Conservation (phyloP, 2,797 vertebrate genomes). For the Neoniphon sammara region DNA sequence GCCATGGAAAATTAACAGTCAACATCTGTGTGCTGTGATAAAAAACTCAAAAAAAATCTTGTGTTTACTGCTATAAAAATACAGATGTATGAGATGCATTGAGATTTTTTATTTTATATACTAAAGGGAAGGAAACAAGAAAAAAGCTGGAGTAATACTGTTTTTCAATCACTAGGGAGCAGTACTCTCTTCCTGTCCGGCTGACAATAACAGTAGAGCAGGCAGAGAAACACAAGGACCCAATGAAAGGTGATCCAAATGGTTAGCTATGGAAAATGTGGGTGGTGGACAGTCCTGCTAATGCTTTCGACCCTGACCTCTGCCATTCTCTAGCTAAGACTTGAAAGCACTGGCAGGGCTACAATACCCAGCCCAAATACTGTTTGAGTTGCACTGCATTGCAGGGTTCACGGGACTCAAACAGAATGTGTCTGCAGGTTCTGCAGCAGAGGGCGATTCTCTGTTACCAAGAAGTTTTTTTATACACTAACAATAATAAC, state of each 20-base stretch:
- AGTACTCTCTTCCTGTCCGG: conserved; percentile 26
- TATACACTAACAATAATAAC: background rate
- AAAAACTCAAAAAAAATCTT: background rate
- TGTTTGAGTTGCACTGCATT: conserved; percentile 39
- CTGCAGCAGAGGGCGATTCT: conserved; percentile 10
- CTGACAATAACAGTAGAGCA: conserved; percentile 39
- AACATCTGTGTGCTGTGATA: background rate
- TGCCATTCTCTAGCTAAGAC: conserved; percentile 62
- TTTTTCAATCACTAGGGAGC: conserved; percentile 53
- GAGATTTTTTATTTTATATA: background rate
- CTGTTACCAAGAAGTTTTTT: background rate
- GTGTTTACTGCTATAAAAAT: background rate
- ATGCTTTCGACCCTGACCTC: conserved; percentile 77
- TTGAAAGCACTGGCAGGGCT: conserved; percentile 45
- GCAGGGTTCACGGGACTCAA: conserved; percentile 24
- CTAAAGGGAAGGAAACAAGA: background rate
- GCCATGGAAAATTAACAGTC: background rate
- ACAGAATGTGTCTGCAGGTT: conserved; percentile 24
- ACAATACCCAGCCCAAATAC: conserved; percentile 27
- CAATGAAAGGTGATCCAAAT: conserved; percentile 76
- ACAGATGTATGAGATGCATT: too few species aligned
- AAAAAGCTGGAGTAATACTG: conserved; percentile 20
- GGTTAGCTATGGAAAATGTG: conserved; percentile 71
- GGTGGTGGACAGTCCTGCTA: conserved; percentile 62
- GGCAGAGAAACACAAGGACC: conserved; percentile 45